Evolutionary conservation across 2,797 vertebrate species (phyloP).

Genomic region (Cephalopachus bancanus): DNA sequence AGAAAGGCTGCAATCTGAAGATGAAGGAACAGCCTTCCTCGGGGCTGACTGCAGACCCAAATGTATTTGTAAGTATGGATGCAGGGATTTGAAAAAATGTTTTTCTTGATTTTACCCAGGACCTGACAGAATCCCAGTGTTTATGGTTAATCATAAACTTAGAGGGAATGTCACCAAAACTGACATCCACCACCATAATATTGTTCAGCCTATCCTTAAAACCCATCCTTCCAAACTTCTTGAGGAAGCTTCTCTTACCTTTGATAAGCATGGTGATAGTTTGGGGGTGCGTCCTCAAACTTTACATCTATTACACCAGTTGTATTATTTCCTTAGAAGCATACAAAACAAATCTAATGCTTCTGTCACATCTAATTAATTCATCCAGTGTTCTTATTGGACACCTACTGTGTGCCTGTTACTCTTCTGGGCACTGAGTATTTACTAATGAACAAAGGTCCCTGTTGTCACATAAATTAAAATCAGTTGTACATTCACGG

Average conservation of each 20-base stretch:
- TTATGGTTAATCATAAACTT: background rate
- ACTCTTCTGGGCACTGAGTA: background rate
- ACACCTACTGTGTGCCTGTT: background rate
- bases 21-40: background rate
- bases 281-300: background rate
- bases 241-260: background rate
- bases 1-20: background rate
- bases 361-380: background rate
- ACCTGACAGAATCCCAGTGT: conserved; percentile 7
- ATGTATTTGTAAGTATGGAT: background rate
- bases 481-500: background rate
- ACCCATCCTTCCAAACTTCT: background rate
- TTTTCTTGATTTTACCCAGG: conserved; percentile 29
- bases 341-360: background rate
- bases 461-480: background rate
- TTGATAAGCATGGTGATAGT: background rate
- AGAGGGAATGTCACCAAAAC: background rate
- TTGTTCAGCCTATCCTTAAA: background rate
- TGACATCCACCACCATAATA: background rate
- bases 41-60: background rate
- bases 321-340: conserved; percentile 12
- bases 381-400: background rate
- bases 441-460: background rate
- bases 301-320: background rate
- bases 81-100: background rate